phyloP scores from a whole-genome alignment of 2,797 vertebrate genomes.

The Coracias cyanogaster region DNA sequence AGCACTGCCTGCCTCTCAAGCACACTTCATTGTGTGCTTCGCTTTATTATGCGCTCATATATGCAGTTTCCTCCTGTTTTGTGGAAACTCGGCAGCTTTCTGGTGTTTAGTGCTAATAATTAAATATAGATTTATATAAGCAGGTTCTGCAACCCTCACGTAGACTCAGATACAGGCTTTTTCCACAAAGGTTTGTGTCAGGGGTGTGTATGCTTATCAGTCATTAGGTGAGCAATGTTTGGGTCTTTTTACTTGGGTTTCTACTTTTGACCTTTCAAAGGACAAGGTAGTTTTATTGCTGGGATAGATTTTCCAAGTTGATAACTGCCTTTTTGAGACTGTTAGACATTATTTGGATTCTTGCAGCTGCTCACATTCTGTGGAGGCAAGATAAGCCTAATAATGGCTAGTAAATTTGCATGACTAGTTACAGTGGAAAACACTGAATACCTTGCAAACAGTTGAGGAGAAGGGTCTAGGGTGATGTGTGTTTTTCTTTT shows the following conservation, averaged over 20 bases:
- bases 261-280: conserved; percentile 23
- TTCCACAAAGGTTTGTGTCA: background rate
- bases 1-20: background rate
- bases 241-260: background rate
- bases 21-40: background rate
- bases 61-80: background rate
- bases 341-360: background rate
- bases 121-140: background rate
- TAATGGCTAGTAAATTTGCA: background rate
- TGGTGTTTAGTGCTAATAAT: background rate
- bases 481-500: background rate
- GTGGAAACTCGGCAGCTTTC: background rate
- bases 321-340: background rate
- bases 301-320: conserved; percentile 23
- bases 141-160: background rate
- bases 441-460: background rate
- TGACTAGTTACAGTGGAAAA: background rate
- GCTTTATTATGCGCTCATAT: background rate
- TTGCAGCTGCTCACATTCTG: background rate
- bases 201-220: background rate
- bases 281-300: background rate
- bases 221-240: background rate
- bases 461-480: background rate
- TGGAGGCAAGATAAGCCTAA: background rate
- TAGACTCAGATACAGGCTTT: background rate